Conservation (phyloP, 2,113 vertebrate genomes). For the Leptobrachium leishanense region DNA sequence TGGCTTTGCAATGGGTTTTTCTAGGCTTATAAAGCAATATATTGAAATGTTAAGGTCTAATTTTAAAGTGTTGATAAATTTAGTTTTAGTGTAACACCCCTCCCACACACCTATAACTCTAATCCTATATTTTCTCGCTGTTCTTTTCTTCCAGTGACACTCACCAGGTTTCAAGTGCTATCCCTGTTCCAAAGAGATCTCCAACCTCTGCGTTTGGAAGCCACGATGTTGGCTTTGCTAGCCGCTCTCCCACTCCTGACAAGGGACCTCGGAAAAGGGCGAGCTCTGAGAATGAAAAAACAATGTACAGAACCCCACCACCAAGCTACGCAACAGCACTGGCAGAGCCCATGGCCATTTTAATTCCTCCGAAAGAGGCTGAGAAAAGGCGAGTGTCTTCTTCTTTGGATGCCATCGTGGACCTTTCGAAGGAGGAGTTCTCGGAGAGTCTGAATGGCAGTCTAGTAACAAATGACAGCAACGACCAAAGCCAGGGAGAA, state of each 20-base stretch:
- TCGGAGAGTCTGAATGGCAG: slow-evolving; percentile 55
- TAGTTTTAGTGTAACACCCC: no score
- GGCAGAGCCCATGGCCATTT: slow-evolving; percentile 58
- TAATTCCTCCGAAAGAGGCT: slow-evolving; percentile 38
- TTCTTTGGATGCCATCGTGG: slow-evolving; percentile 74
- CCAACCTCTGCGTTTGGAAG: slow-evolving; percentile 73
- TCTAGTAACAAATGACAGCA: background rate
- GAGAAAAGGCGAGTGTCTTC: slow-evolving; percentile 68
- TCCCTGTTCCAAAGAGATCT: slow-evolving; percentile 83
- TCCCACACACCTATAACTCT: no score
- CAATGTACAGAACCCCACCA: slow-evolving; percentile 75
- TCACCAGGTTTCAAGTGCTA: slow-evolving; percentile 84
- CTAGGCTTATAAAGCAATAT: no score
- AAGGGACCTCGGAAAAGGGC: slow-evolving; percentile 80
- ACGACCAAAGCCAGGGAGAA: slow-evolving; percentile 26
- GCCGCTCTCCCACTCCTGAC: slow-evolving; percentile 78
- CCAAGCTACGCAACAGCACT: slow-evolving; percentile 73
- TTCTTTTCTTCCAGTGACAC: slow-evolving; percentile 74
- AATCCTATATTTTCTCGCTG: slow-evolving; percentile 18
- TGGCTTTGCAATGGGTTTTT: no score
- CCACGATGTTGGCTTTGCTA: slow-evolving; percentile 69
- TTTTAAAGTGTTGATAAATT: no score
- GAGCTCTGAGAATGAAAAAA: slow-evolving; percentile 80
- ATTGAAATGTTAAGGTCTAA: no score
- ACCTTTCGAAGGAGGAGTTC: slow-evolving; percentile 64